Evolutionary conservation across 2,797 vertebrate species (phyloP), one percentile per base, ranked within the genome.

Genomic region (Phylloscopus collybita): DNA sequence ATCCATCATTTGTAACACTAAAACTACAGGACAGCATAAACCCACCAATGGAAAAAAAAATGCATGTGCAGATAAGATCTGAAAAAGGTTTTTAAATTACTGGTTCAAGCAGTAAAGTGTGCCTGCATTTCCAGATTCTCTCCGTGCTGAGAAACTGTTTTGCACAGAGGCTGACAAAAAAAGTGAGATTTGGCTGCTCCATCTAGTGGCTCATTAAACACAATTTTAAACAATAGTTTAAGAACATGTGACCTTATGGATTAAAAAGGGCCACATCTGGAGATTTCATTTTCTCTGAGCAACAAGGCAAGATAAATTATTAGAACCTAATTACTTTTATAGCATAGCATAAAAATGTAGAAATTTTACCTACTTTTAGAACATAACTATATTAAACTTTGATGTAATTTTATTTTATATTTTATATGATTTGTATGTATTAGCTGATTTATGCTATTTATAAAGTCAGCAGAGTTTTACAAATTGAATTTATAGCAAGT

Each of bases 181-280:
- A 80, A 76, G 14, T 19, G 62, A 72, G 18, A 87, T 80, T 93
- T 83, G 49, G 84, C 60, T 88, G 81, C 83, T 89, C 95, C 95
- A 95, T 66, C 96, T 95, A 96, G 90, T 6, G 71, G 94, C 57
- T 78, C 22, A 15, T 72, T 85, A 87, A 90, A 38, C 34, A 65
- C 36, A 62, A 14, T 44, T 65, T 69, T n/a, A 80, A 38, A 38
- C 38, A 38, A 83, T 27, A 5, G 3, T 19, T 26, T 26, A 74
- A 88, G 44, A 70, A 51, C 19, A 23, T 3, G 29, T 22, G 20
- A 11, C 22, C 14, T 66, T n/a, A 70, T 0, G 10, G 25, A 29
- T 72, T 80, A 60, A 57, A 73, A 59, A 38, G 25, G 32, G 30
- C 23, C 22, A 38, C 0, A 0, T 30, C 8, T 27, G 36, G 4